Percentiles rank a stretch among this genome's conserved stretches.
Conservation (phyloP, 1,140 invertebrate species). For the Spodoptera frugiperda region DNA sequence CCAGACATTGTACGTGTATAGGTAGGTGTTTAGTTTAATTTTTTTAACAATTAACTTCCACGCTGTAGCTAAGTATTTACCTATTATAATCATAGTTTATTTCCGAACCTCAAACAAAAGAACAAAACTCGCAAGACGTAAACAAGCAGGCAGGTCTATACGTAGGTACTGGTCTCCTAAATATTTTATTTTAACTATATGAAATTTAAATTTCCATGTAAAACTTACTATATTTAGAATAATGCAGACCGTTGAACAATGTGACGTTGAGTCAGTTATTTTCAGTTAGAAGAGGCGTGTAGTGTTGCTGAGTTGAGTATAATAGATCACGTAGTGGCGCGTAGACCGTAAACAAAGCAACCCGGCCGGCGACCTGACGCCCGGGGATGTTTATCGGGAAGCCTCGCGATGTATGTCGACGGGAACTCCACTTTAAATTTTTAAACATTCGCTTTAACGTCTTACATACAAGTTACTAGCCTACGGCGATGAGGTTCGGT, state of each 20-base stretch:
- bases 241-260: background rate
- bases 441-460: conserved; percentile 62
- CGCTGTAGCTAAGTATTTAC: background rate
- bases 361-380: conserved; percentile 55
- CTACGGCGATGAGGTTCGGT: conserved; percentile 30
- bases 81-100: no score
- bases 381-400: conserved; percentile 73
- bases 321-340: conserved; percentile 58
- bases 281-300: conserved; percentile 40
- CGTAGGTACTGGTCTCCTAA: background rate
- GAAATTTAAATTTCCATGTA: no score
- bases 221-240: background rate
- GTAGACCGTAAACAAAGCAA: conserved; percentile 64
- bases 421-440: conserved; percentile 71
- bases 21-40: background rate
- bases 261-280: conserved; percentile 33
- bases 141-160: no score
- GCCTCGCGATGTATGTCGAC: conserved; percentile 60
- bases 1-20: background rate
- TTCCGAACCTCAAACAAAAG: no score
- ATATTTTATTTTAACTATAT: no score
- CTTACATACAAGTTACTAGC: conserved; percentile 44
- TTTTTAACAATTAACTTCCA: background rate
- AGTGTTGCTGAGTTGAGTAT: conserved; percentile 37
- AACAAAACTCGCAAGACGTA: no score